Conservation (phyloP, 2,888 invertebrate species). For the Nephrocerus scutellatus region DNA sequence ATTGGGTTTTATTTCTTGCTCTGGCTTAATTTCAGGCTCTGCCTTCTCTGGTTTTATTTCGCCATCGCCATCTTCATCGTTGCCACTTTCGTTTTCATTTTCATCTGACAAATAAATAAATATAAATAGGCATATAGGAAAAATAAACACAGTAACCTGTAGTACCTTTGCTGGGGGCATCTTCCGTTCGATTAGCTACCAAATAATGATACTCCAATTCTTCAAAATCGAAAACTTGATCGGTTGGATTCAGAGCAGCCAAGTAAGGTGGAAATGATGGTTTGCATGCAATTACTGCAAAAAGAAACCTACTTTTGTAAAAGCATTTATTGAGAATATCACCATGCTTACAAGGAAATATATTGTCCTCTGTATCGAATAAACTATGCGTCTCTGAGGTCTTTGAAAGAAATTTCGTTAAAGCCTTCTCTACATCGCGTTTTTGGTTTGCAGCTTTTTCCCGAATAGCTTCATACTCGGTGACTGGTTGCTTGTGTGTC, state of each 20-base stretch:
- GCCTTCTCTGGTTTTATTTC: slow-evolving; percentile 34
- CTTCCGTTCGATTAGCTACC: slow-evolving; percentile 59
- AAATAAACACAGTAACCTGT: slow-evolving; percentile 18
- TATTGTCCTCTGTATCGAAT: slow-evolving; percentile 82
- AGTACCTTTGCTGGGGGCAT: slow-evolving; percentile 53
- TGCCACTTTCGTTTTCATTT: slow-evolving; percentile 45
- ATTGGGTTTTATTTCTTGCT: slow-evolving; percentile 47
- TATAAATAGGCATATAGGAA: not conserved
- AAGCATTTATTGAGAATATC: not conserved
- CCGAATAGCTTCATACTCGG: slow-evolving; percentile 91
- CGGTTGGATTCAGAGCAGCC: slow-evolving; percentile 80
- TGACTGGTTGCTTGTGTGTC: slow-evolving; percentile 93
- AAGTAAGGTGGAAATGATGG: slow-evolving; percentile 77
- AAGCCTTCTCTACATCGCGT: slow-evolving; percentile 83
- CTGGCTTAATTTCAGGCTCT: slow-evolving; percentile 41
- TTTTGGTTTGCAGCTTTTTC: slow-evolving; percentile 93
- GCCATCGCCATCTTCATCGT: slow-evolving; percentile 43
- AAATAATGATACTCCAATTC: slow-evolving; percentile 69
- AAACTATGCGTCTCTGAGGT: slow-evolving; percentile 88
- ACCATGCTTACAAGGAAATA: slow-evolving; percentile 71
- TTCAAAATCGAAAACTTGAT: slow-evolving; percentile 91
- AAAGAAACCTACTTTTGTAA: slow-evolving; percentile 21
- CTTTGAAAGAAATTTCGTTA: slow-evolving; percentile 89
- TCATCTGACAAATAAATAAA: slow-evolving; percentile 26
- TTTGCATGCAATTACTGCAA: slow-evolving; percentile 80